Percentiles rank a stretch among this genome's conserved stretches.
Conservation (phyloP, 1,140 invertebrate genomes). For the Drosophila parvula region DNA sequence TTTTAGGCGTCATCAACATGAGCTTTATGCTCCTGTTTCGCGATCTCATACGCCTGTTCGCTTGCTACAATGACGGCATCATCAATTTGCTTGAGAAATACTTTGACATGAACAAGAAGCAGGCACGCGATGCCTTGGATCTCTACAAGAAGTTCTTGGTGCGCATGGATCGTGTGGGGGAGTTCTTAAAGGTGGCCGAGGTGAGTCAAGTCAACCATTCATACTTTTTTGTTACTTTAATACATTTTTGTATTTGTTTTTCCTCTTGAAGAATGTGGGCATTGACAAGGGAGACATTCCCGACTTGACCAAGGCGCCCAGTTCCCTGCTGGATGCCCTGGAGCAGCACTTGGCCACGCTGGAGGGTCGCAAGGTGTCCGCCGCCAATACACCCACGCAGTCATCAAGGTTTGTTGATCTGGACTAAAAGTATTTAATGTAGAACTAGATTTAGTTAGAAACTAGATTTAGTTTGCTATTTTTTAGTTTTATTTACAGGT, state of each 20-base stretch:
- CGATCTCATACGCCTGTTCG: conserved; percentile 99
- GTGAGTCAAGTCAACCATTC: conserved; percentile 84
- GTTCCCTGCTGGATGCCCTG: conserved; percentile 97
- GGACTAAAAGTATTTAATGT: not conserved
- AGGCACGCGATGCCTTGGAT: conserved; percentile 98
- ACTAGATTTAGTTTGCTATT: no score
- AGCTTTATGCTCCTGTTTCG: conserved; percentile 99
- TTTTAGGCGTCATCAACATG: conserved; percentile 95
- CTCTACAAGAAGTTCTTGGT: conserved; percentile 99
- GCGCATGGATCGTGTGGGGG: conserved; percentile 98
- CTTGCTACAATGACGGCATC: conserved; percentile 99
- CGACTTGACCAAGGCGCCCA: conserved; percentile 99
- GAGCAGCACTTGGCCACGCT: conserved; percentile 97
- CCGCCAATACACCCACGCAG: conserved; percentile 93
- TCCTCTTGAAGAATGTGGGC: conserved; percentile 92
- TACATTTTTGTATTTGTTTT: not conserved
- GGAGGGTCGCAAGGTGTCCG: conserved; percentile 95
- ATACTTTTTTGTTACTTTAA: not conserved
- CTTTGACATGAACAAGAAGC: conserved; percentile 99
- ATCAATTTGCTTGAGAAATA: conserved; percentile 99
- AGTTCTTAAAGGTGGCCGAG: conserved; percentile 99
- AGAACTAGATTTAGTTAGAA: no score
- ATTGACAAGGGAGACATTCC: conserved; percentile 99
- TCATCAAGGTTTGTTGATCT: conserved; percentile 88
- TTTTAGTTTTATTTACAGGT: no score